Percentiles rank a stretch among this genome's conserved stretches.
These are phyloP conservation scores for Forficula auricularia DNA, from an alignment of 1,140 invertebrate genomes.

Conservation along the genomic window DNA sequence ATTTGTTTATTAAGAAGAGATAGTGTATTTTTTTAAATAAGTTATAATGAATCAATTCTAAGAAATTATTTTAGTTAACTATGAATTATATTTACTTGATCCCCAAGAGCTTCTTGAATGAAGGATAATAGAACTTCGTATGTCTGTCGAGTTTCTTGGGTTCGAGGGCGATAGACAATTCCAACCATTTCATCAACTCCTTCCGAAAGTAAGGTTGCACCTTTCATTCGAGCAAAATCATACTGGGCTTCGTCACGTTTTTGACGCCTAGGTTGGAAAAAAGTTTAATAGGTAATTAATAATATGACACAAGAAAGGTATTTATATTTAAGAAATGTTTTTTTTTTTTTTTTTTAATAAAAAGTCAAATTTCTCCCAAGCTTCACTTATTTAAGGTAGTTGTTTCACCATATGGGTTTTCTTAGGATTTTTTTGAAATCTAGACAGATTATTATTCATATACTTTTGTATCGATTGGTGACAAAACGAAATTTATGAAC, in stretches of 20 bases:
- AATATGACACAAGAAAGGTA: conserved; percentile 5
- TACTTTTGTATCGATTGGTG: too few species aligned
- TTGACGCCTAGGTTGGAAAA: conserved; percentile 39
- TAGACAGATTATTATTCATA: too few species aligned
- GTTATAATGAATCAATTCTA: too few species aligned
- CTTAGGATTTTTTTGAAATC: too few species aligned
- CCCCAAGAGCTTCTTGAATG: conserved; percentile 92
- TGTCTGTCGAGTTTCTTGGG: conserved; percentile 90
- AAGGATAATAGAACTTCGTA: conserved; percentile 92
- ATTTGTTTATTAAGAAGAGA: too few species aligned
- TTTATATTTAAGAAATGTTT: too few species aligned
- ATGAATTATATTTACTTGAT: conserved; percentile 42
- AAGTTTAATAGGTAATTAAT: conserved; percentile 5
- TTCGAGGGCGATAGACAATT: conserved; percentile 90
- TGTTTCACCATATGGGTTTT: too few species aligned
- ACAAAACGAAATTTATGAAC: too few species aligned
- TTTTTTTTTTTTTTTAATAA: not conserved
- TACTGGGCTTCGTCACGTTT: conserved; percentile 83
- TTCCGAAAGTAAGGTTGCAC: conserved; percentile 67
- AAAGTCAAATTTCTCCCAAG: not conserved
- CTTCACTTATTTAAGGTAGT: too few species aligned
- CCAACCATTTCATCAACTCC: conserved; percentile 83
- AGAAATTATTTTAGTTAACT: too few species aligned
- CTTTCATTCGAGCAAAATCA: conserved; percentile 79
- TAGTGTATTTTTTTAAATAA: too few species aligned